Base-by-base conservation (phyloP, 1,140 invertebrate genomes). In the Drosophila busckii region DNA sequence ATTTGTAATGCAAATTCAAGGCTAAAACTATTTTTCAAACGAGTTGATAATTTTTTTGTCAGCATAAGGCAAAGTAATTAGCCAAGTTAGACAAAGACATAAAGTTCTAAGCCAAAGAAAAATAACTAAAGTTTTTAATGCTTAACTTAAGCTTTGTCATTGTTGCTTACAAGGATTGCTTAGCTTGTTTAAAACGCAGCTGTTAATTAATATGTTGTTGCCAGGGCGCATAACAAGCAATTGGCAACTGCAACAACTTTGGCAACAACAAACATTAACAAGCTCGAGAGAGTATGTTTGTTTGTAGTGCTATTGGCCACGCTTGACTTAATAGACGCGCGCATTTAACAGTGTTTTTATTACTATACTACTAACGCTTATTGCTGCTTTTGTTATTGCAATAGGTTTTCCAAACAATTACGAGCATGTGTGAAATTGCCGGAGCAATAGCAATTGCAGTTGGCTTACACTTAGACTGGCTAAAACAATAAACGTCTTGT, bases 301-400 rank as follows among this genome's bases (percentile, higher is more conserved):
- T 16, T 44, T 35, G n/a, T n/a, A 29, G 15, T 31, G 38, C 15
- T 60, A n/a, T 52, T 38, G 40, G 49, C 9, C 41, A 54, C 35
- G 58, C 50, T 55, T 41, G 50, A 48, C 40, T 55, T 32, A 46
- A 7, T 34, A 54, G 23, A 31, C 55, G 50, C 49, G 58, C 50
- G 49, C 42, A 41, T 48, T 60, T 61, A 61, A 61, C 58, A 41
- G 58, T 61, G 58, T 54, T 61, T 61, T 61, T n/a, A 61, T 61
- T 46, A 46, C 41, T 54, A n/a, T n/a, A n/a, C n/a, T n/a, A n/a
- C 46, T 40, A 61, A 32, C 41, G 50, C 34, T 19, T 28, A 23
- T 44, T 29, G 17, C 17, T 44, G 9, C 3, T 9, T 32, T 10
- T 25, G 20, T 9, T n/a, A 12, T n/a, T n/a, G 23, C 38, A 38